These are phyloP conservation scores for Tetramorium parvispinum DNA, from an alignment of 1,140 invertebrate genomes.

Conservation along the genomic window DNA sequence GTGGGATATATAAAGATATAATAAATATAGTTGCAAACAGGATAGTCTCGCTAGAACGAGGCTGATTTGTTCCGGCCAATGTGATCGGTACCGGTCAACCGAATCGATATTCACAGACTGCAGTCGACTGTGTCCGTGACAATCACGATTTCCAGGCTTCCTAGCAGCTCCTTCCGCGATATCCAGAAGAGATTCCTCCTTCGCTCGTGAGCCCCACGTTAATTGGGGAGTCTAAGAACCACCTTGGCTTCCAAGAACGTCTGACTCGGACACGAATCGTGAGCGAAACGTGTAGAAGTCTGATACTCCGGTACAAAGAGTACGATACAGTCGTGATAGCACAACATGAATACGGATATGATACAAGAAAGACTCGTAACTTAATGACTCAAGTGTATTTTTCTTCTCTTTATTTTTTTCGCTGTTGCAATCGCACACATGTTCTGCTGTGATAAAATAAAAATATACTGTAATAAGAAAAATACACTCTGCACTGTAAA, in stretches of 20 bases:
- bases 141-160: conserved; percentile 59
- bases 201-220: conserved; percentile 35
- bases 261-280: conserved; percentile 34
- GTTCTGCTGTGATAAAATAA: not conserved
- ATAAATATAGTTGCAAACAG: not conserved
- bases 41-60: conserved; percentile 30
- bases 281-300: conserved; percentile 4
- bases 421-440: not conserved
- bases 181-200: conserved; percentile 31
- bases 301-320: conserved; percentile 12
- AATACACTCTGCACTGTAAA: not conserved
- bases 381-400: not conserved
- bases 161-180: conserved; percentile 50
- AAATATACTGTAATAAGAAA: not conserved
- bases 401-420: not conserved
- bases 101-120: conserved; percentile 32
- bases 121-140: conserved; percentile 53
- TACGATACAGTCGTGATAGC: not conserved
- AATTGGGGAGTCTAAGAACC: conserved; percentile 52
- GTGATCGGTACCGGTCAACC: conserved; percentile 40
- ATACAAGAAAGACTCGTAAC: conserved; percentile 1
- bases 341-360: not conserved
- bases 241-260: conserved; percentile 42
- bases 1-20: not conserved
- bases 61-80: conserved; percentile 42